Base-by-base conservation (phyloP, 2,797 vertebrate genomes). In the Enteromius trimaculatus region DNA sequence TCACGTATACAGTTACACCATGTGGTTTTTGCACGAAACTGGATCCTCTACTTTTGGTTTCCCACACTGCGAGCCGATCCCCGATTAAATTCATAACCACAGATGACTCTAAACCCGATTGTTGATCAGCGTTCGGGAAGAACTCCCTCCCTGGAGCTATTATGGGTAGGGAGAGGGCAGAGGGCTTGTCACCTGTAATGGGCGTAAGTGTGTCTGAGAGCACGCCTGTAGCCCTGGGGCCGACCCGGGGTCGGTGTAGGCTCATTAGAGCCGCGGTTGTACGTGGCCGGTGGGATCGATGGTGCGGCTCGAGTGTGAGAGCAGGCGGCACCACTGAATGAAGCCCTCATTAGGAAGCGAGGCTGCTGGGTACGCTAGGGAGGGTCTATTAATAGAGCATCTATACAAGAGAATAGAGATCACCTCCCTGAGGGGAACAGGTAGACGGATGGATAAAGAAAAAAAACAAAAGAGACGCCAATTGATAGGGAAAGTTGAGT, bases 141-240 rank as follows among this genome's bases (percentile, higher is more conserved):
- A 44, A 64, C 26, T 68, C 53, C n/a, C 26, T 81, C 44, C 37
- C 66, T 83, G 26, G 60, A 77, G 79, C 79, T 51, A 79, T 44
- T n/a, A 81, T 14, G 31, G 37, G 34, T 55, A 68, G 39, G 58
- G 72, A 79, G 75, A 81, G 78, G 72, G 84, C 81, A 75, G 58
- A 65, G 19, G 80, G 37, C n/a, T 86, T 78, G 87, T 92, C 90
- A 90, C 80, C 83, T 85, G 85, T 94, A 94, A 94, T 92, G 85
- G 84, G 84, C 70, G 81, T 49, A 4, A 87, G 89, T 82, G 88
- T 86, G 77, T 86, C 68, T 86, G 87, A 80, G 66, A 81, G 88
- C 91, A 92, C 90, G 91, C 84, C 88, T 78, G 77, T 78, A 65
- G 83, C 87, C 86, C 44, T 76, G 29, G 29, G 23, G 78, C 89